Base-by-base conservation (phyloP, 2,113 vertebrate species). In the Anoura caudifer region DNA sequence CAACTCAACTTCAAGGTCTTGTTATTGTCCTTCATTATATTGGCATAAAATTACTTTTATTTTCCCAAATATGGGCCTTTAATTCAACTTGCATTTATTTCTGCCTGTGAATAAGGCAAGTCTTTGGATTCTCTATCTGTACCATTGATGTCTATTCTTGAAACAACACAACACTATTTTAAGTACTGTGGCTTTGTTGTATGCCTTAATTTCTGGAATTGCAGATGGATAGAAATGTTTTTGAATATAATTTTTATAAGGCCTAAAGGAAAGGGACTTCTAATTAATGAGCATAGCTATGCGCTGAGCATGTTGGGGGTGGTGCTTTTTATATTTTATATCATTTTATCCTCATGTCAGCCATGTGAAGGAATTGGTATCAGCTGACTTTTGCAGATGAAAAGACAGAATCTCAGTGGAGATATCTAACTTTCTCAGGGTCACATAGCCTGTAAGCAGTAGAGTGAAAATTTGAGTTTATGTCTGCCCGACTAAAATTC, bases 71-170 rank as follows among this genome's bases (percentile, higher is more conserved):
- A 22, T 79, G 13, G 3, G 1, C 63, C 36, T 86, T 86, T 36
- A 82, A 76, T 69, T 81, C 26, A 87, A 26, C 47, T 83, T 72
- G 12, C 76, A 36, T 79, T 87, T 95, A 90, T 73, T 96, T 87
- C 63, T 95, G 10, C 17, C 63, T 65, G 16, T 76, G 43, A 95
- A n/a, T 70, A 79, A 61, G 43, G 45, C 3, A n/a, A 38, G 26
- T 16, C 31, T 83, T 87, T 43, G 11, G 24, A 83, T 83, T 94
- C 38, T 82, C 4, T 84, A 1, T 90, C 5, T 87, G 50, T 81
- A 36, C 20, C 31, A 38, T 38, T 88, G 77, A 72, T 77, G 6
- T 28, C 17, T 91, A 0, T 36, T 94, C 31, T 95, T 75, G 0
- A 95, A 75, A 80, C 4, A 92, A 36, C 5, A 76, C n/a, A 36